Conservation (phyloP, 2,113 vertebrate genomes). For the Thryonomys swinderianus region DNA sequence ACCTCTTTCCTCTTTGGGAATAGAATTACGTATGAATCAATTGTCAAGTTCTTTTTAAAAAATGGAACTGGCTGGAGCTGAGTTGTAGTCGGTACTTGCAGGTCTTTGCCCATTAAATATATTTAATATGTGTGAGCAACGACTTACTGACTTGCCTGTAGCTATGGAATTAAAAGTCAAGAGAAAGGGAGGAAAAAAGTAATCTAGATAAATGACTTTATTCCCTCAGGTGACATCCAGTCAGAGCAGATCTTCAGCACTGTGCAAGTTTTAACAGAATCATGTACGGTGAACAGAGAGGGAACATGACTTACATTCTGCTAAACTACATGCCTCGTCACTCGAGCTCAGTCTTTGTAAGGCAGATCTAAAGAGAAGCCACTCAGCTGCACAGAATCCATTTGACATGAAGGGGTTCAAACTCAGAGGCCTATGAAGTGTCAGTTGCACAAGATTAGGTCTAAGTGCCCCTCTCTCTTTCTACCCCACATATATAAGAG, state of each 20-base stretch:
- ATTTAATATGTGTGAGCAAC: slow-evolving; percentile 90
- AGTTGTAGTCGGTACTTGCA: slow-evolving; percentile 82
- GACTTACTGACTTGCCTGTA: slow-evolving; percentile 91
- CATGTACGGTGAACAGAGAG: slow-evolving; percentile 77
- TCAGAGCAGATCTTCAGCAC: slow-evolving; percentile 86
- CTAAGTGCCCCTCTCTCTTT: slow-evolving; percentile 68
- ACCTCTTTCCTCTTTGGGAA: slow-evolving; percentile 61
- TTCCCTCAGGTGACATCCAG: slow-evolving; percentile 89
- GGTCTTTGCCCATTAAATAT: slow-evolving; percentile 84
- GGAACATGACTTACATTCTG: slow-evolving; percentile 79
- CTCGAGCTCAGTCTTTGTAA: slow-evolving; percentile 76
- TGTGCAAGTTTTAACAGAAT: slow-evolving; percentile 94
- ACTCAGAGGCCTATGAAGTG: slow-evolving; percentile 72
- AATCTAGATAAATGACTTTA: slow-evolving; percentile 91
- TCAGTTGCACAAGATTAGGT: slow-evolving; percentile 78
- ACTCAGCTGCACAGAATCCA: slow-evolving; percentile 85
- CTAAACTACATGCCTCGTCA: slow-evolving; percentile 81
- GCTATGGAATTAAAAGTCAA: slow-evolving; percentile 91
- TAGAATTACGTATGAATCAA: slow-evolving; percentile 80
- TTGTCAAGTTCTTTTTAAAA: slow-evolving; percentile 79
- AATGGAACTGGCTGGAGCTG: slow-evolving; percentile 65
- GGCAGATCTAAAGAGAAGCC: slow-evolving; percentile 84
- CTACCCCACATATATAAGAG: slow-evolving; percentile 12
- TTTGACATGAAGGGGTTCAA: slow-evolving; percentile 79
- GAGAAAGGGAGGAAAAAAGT: slow-evolving; percentile 89